Conservation (phyloP, 2,797 vertebrate genomes). For the Channallabes apus region DNA sequence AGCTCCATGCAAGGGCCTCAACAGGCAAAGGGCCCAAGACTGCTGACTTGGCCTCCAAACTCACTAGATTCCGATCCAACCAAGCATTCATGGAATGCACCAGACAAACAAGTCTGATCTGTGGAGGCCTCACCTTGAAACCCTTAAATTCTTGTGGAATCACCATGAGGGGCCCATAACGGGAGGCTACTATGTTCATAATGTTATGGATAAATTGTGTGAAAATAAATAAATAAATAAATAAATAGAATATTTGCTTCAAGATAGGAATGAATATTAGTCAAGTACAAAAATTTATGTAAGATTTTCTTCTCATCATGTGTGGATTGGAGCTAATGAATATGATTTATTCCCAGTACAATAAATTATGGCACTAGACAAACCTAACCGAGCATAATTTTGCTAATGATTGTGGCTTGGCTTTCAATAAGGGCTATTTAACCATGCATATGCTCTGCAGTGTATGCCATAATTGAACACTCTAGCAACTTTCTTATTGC, state of each 20-base stretch:
- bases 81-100: too few relatives aligned
- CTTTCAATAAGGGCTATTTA: conserved; percentile 53
- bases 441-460: conserved; percentile 29
- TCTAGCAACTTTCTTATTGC: conserved; percentile 37
- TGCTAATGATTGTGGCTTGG: conserved; percentile 36
- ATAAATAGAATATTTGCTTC: neutral
- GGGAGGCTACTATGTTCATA: too few relatives aligned
- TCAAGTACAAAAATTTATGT: neutral
- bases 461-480: conserved; percentile 34
- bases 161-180: too few relatives aligned
- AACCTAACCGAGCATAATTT: neutral
- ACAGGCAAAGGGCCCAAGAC: too few relatives aligned
- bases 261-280: neutral
- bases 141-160: too few relatives aligned
- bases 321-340: conserved; percentile 3
- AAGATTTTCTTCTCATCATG: neutral
- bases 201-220: too few relatives aligned
- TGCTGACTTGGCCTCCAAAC: too few relatives aligned
- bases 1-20: too few relatives aligned
- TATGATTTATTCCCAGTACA: neutral
- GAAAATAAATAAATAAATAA: too few relatives aligned
- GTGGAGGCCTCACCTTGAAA: too few relatives aligned
- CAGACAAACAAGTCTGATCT: too few relatives aligned
- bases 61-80: too few relatives aligned
- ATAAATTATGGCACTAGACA: neutral